Evolutionary conservation across 2,888 invertebrate genomes (phyloP), one percentile per base, ranked within the genome.

Genomic region (Eupithecia tripunctaria): DNA sequence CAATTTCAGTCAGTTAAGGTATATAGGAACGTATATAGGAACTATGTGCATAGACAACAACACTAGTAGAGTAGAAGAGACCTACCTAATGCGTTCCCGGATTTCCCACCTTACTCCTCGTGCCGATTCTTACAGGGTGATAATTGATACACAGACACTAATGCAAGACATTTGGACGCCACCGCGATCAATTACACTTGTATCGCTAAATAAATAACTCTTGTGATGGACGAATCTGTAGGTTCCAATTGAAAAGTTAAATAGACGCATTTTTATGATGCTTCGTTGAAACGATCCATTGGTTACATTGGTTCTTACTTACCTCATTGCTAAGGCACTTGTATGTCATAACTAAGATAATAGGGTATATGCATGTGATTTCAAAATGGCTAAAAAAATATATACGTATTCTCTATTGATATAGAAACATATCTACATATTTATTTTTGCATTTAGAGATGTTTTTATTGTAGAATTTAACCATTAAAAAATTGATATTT

Each of bases 131-230:
- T 36, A 63, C 38, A 41, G 69, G 67, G 76, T 79, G 80, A 66
- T 69, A 80, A 80, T 79, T 78, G 78, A 73, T 76, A 74, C 70
- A 75, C 70, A 77, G 75, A 77, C 71, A 73, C 81, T 80, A 80
- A 81, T 80, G 82, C 82, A 85, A 84, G 87, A 84, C 87, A 87
- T 87, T 86, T 82, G 81, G 80, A 78, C 82, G 80, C 79, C 82
- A 79, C 74, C 82, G 80, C 81, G 76, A 85, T 88, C 91, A 91
- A 90, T 93, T 92, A 92, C 89, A 90, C 85, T 84, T 87, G 84
- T 88, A 88, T 89, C 90, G 91, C 92, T 92, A 91, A 93, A 90
- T 84, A 93, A 90, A 92, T 86, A 84, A 29, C 62, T 69, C 65
- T 59, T 72, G 72, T 43, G 69, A 67, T 69, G 68, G 62, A 67